Base-by-base conservation (phyloP, 2,888 invertebrate genomes). In the Caradrina kadenii region DNA sequence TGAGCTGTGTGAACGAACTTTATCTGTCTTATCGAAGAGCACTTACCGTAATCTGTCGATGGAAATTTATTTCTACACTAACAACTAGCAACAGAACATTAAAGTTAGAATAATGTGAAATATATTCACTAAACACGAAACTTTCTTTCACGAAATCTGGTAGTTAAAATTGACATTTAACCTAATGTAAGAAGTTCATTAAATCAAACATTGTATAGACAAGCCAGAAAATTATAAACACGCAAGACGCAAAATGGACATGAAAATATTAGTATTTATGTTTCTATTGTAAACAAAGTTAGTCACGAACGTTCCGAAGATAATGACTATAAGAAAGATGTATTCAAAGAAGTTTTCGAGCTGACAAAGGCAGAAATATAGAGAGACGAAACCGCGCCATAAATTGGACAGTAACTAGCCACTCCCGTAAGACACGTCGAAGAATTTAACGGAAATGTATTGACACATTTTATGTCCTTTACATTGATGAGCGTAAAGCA, bases 401-500 rank as follows among this genome's bases (percentile, higher is more conserved):
- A 93, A 94, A 93, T 92, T 82, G 89, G 84, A 88, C 81, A 86
- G 87, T 85, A 89, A 89, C 88, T 86, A 82, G 89, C 88, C 90
- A 89, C 89, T 87, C 90, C 90, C 85, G 86, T 79, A 79, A 86
- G 76, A 79, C 76, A 79, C 86, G 84, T 82, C 79, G 83, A 86
- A 87, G 88, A 88, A 90, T 89, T 91, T 88, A 89, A 90, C 91
- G 90, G 91, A 90, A 91, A 91, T 88, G 84, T 86, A 85, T 87
- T 86, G 89, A 89, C 88, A 88, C 77, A 85, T 91, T 94, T 94
- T 92, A 92, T 92, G 92, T 89, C 90, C 89, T 90, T 90, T 90
- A 91, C 92, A 92, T 93, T 93, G 93, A 93, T 91, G 91, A 92
- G 89, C 88, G 84, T 91, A 80, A 87, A 89, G 88, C 84, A 83